These are phyloP conservation scores for Escarpia spicata DNA, from an alignment of 2,888 invertebrate species.

Conservation along the genomic window DNA sequence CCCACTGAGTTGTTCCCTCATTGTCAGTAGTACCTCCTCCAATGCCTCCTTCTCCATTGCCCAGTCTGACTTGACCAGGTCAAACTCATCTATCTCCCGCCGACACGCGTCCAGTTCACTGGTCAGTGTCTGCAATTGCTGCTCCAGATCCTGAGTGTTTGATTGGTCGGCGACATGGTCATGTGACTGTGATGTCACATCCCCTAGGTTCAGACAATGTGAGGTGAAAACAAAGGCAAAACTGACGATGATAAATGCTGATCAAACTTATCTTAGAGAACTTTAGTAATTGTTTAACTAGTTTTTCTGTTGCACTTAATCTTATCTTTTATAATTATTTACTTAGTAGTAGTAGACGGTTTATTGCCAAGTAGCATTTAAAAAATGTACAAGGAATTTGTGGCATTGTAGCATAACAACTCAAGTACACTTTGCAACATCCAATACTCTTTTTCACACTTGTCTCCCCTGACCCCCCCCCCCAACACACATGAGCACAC, in stretches of 20 bases:
- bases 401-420: too few relatives aligned
- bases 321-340: neutral
- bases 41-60: conserved; percentile 58
- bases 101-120: conserved; percentile 48
- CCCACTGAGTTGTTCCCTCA: conserved; percentile 47
- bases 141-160: neutral
- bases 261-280: neutral
- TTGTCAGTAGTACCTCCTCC: conserved; percentile 54
- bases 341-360: neutral
- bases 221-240: neutral
- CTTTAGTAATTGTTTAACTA: neutral
- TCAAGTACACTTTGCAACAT: too few relatives aligned
- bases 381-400: too few relatives aligned
- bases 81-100: conserved; percentile 53
- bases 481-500: too few relatives aligned
- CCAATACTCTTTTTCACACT: too few relatives aligned
- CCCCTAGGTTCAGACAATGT: neutral
- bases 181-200: conserved; percentile 13
- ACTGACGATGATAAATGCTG: neutral
- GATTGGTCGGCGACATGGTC: neutral
- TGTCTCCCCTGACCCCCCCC: too few relatives aligned
- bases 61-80: conserved; percentile 56
- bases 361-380: too few relatives aligned
- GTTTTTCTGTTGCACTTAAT: neutral
- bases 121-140: conserved; percentile 42